Evolutionary conservation across 53 echinoderm and acorn worm species (phyloP), one percentile per base, ranked within the genome.

Genomic region (Arbacia lixula): DNA sequence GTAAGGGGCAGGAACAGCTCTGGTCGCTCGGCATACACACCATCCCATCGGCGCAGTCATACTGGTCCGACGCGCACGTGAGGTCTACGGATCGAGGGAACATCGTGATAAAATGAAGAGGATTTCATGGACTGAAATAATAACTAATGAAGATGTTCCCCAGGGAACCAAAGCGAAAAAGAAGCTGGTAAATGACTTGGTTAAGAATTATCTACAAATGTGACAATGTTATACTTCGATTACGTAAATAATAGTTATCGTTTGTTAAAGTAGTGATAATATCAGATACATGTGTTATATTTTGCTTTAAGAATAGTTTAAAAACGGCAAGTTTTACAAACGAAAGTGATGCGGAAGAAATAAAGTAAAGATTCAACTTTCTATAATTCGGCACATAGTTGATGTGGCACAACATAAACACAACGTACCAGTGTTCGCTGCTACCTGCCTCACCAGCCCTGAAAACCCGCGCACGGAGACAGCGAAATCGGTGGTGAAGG

Each of bases 11-110:
- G 5, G 60, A 57, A 19, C 79, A 78, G 0, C 6, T 0, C 60
- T 60, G 34, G 29, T 60, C 79, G 12, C 4, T 10, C 4, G 79
- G 60, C 79, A 78, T 78, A 40, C 79, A 78, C 3, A 78, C 79
- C 24, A 57, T 40, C 3, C 30, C 60, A 30, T 78, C 79, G 10
- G n/a, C 32, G 14, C 79, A 78, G 41, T 78, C 60, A 33, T 60
- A 78, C 41, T 78, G 79, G 41, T 27, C 28, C 25, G 60, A 16
- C 3, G 6, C 14, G 60, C 79, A 78, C 11, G 9, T 3, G 2
- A 60, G 9, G 21, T 1, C 79, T 78, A 2, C 2, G 2, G n/a
- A 17, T 20, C 10, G 10, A 64, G 12, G 31, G 25, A 31, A 64
- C 17, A 30, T 31, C n/a, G n/a, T n/a, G n/a, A n/a, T n/a, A n/a